Conservation (phyloP, 2,888 invertebrate species). For the Hyppa rectilinea region DNA sequence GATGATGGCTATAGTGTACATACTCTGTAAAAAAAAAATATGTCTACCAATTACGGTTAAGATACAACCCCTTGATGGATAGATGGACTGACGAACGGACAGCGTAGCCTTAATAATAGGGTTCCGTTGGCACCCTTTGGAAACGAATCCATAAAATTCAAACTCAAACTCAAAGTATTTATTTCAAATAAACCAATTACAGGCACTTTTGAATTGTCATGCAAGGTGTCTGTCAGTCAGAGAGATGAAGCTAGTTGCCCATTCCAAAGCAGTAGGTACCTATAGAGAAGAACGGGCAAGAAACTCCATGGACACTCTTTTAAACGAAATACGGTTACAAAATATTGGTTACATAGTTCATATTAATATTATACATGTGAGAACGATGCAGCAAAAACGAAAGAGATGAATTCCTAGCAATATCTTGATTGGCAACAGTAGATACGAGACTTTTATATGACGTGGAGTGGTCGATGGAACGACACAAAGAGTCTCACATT, state of each 20-base stretch:
- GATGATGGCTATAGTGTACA: not conserved
- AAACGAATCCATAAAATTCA: not conserved
- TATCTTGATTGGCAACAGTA: conserved; percentile 20
- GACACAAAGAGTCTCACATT: conserved; percentile 12
- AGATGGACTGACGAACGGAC: not conserved
- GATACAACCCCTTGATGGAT: not conserved
- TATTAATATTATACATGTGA: too few species aligned
- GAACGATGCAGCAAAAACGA: too few species aligned
- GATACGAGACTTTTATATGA: conserved; percentile 11
- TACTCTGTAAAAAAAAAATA: not conserved
- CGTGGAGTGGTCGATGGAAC: not conserved
- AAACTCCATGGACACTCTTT: too few species aligned
- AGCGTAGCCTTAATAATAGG: not conserved
- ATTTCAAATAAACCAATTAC: too few species aligned
- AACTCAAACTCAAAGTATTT: too few species aligned
- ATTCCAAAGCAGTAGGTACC: too few species aligned
- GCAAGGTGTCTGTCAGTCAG: too few species aligned
- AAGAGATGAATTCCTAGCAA: not conserved
- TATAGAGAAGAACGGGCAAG: too few species aligned
- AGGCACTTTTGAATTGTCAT: too few species aligned
- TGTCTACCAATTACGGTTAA: not conserved
- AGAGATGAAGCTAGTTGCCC: too few species aligned
- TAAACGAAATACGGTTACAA: too few species aligned
- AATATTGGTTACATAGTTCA: too few species aligned
- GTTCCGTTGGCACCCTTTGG: not conserved